A percentile compares a stretch with the other conserved stretches of the same genome.
These are phyloP conservation scores for Augochlora pura DNA, from an alignment of 1,140 invertebrate genomes.

Conservation along the genomic window DNA sequence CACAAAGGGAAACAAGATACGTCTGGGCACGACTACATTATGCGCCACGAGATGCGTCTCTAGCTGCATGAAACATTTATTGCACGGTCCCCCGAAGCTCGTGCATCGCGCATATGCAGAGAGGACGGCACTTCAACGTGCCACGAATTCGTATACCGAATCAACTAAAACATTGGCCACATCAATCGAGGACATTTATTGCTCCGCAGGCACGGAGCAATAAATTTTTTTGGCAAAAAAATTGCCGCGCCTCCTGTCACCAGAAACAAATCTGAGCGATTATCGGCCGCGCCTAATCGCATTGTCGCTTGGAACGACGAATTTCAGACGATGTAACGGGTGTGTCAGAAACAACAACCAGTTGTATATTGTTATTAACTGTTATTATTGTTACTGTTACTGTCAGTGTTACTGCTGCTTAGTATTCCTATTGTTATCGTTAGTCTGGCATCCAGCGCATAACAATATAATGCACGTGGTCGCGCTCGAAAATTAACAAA, in stretches of 20 bases:
- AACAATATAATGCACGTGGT: constrained; percentile 54
- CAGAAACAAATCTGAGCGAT: no score
- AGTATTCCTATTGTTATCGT: constrained; percentile 66
- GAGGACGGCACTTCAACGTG: not conserved
- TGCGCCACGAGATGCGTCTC: not conserved
- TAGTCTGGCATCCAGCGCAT: constrained; percentile 62
- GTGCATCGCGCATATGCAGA: constrained; percentile 11
- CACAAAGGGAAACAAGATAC: constrained; percentile 11
- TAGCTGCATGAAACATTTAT: constrained; percentile 30
- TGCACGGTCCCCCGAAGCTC: not conserved
- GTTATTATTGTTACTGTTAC: constrained; percentile 59
- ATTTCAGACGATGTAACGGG: not conserved
- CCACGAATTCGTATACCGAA: constrained; percentile 13
- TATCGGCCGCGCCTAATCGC: no score
- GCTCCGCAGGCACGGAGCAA: no score
- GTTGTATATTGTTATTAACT: constrained; percentile 36
- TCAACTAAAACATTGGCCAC: no score
- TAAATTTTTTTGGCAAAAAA: no score
- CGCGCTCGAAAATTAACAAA: constrained; percentile 14
- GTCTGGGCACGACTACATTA: not conserved
- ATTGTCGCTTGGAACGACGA: no score
- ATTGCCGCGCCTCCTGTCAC: no score
- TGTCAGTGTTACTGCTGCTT: constrained; percentile 53
- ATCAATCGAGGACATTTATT: no score
- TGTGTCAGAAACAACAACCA: not conserved